A percentile compares a stretch with the other conserved stretches of the same genome.
Evolutionary conservation across 2,888 invertebrate species (phyloP).

Genomic region (Cheiracanthium punctorium): DNA sequence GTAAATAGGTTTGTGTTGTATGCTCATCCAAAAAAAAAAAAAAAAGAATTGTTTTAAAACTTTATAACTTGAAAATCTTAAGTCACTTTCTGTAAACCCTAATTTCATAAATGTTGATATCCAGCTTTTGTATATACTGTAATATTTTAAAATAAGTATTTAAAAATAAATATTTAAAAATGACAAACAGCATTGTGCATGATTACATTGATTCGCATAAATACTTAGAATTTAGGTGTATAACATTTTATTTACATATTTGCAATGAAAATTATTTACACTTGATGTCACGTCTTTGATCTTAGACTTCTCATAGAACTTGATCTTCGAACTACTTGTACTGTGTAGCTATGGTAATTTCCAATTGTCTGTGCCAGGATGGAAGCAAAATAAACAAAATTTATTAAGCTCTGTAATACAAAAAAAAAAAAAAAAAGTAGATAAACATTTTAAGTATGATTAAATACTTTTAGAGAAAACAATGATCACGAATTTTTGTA

Average conservation of each 20-base stretch:
- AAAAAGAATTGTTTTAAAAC: too few relatives aligned
- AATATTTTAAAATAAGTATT: too few relatives aligned
- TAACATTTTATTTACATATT: constrained; percentile 1
- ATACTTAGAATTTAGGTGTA: too few relatives aligned
- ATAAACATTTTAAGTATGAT: not conserved
- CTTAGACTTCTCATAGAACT: constrained; percentile 25
- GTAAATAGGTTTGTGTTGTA: too few relatives aligned
- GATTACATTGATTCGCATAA: too few relatives aligned
- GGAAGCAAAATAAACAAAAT: constrained; percentile 70
- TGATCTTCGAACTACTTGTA: constrained; percentile 55
- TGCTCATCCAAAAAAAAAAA: too few relatives aligned
- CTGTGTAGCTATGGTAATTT: constrained; percentile 68
- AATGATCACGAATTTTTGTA: not conserved
- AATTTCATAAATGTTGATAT: too few relatives aligned
- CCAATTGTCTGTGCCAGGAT: constrained; percentile 70
- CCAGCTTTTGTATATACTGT: too few relatives aligned
- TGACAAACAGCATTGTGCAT: too few relatives aligned
- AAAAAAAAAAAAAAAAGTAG: not conserved
- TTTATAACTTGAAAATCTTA: too few relatives aligned
- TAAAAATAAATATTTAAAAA: too few relatives aligned
- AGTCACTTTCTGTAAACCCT: too few relatives aligned
- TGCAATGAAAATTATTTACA: constrained; percentile 48
- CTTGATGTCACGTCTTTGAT: not conserved
- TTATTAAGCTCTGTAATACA: constrained; percentile 63
- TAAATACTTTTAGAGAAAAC: not conserved